These are phyloP conservation scores for Epizoanthus illoricatus DNA, from an alignment of 92 coral and sea anemone species.

Conservation along the genomic window DNA sequence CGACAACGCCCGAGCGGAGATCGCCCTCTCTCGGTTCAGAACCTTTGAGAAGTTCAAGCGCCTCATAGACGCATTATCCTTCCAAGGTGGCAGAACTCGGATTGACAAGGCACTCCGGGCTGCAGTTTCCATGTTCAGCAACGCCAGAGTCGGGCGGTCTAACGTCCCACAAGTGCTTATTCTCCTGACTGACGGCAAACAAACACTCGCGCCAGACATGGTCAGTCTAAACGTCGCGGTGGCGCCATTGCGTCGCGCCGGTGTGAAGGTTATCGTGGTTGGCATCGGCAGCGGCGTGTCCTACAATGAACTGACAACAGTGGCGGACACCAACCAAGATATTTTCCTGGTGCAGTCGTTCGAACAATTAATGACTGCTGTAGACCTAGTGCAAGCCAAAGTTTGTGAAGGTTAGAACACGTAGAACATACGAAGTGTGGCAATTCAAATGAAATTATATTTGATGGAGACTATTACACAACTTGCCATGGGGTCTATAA, in stretches of 20 bases:
- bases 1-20: conserved; percentile 23
- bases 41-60: conserved; percentile 5
- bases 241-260: conserved; percentile 22
- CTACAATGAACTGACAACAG: conserved; percentile 2
- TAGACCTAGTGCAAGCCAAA: conserved; percentile 3
- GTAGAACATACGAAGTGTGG: too few species aligned
- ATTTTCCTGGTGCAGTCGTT: conserved; percentile 38
- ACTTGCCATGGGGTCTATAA: too few species aligned
- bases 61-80: background rate
- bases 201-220: conserved; percentile 32
- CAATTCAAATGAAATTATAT: too few species aligned
- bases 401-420: conserved; percentile 16
- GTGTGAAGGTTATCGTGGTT: conserved; percentile 24
- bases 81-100: conserved; percentile 34
- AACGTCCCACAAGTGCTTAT: conserved; percentile 10
- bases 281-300: conserved; percentile 32
- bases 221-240: conserved; percentile 24
- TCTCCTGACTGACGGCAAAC: conserved; percentile 27
- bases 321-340: conserved; percentile 22
- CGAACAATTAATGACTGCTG: conserved; percentile 30
- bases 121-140: conserved; percentile 9
- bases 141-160: background rate
- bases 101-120: conserved; percentile 30
- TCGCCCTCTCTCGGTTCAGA: conserved; percentile 35
- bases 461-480: too few species aligned